Percentiles rank a stretch among this genome's conserved stretches.
phyloP scores from a whole-genome alignment of 2,888 invertebrate species.

The Microctonus aethiopoides region DNA sequence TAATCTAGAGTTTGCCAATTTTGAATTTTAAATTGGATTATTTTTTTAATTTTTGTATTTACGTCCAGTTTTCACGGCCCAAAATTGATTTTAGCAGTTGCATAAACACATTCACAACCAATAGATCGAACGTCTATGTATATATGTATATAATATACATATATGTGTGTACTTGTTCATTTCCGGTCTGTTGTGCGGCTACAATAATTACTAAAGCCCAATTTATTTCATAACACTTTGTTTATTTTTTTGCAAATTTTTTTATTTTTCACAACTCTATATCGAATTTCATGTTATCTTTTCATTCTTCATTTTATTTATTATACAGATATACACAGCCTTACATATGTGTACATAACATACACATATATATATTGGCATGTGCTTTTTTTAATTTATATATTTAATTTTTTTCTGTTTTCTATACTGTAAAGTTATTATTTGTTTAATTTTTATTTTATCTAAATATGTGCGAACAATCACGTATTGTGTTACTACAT shows the following conservation, averaged over 20 bases:
- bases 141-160: constrained; percentile 1
- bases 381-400: constrained; percentile 26
- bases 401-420: constrained; percentile 35
- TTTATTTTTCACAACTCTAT: constrained; percentile 12
- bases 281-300: neutral
- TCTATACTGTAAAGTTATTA: constrained; percentile 31
- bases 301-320: constrained; percentile 24
- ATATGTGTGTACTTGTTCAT: constrained; percentile 31
- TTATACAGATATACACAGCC: neutral
- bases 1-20: constrained; percentile 13
- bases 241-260: neutral
- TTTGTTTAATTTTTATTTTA: constrained; percentile 42
- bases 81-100: constrained; percentile 43
- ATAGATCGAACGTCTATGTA: constrained; percentile 46
- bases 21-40: neutral
- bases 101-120: constrained; percentile 49
- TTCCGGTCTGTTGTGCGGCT: constrained; percentile 38
- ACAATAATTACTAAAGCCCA: constrained; percentile 11
- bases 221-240: neutral
- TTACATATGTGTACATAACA: constrained; percentile 18
- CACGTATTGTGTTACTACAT: constrained; percentile 63
- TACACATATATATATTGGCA: constrained; percentile 20
- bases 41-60: neutral
- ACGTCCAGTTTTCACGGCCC: constrained; percentile 24
- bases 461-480: constrained; percentile 65